These are phyloP conservation scores for Saccostrea cuccullata DNA, from an alignment of 1,140 invertebrate species.

Conservation along the genomic window DNA sequence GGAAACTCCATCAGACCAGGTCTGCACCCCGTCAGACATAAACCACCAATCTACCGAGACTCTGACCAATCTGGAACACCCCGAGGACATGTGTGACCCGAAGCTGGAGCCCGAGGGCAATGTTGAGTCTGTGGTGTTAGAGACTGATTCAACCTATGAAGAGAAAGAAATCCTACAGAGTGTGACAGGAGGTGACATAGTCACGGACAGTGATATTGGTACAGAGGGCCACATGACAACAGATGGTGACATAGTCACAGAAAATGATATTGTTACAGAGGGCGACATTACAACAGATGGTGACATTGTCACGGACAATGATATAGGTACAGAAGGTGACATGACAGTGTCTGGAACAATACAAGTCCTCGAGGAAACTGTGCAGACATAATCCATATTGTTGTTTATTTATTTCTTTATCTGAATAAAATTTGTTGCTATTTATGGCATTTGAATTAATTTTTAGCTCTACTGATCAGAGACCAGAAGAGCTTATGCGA, in stretches of 20 bases:
- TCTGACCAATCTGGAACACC: not conserved
- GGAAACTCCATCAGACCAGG: not conserved
- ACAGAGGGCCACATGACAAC: not conserved
- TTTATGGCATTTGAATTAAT: not conserved
- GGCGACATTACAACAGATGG: not conserved
- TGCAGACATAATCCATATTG: not conserved
- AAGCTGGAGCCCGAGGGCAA: not conserved
- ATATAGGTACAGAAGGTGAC: not conserved
- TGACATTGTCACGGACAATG: not conserved
- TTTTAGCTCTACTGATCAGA: not conserved
- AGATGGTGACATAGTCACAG: not conserved
- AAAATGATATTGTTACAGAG: not conserved
- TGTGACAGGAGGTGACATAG: not conserved
- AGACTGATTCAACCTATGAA: not conserved
- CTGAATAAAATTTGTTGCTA: not conserved
- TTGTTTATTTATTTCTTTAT: not conserved
- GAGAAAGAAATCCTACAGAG: slow-evolving; percentile 20
- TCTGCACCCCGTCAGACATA: too few species aligned
- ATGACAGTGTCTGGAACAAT: not conserved
- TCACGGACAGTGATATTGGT: not conserved
- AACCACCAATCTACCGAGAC: not conserved
- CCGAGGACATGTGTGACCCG: not conserved
- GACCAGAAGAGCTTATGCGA: too few species aligned
- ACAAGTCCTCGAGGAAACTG: not conserved
- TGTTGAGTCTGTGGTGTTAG: slow-evolving; percentile 3